phyloP scores from a whole-genome alignment of 2,888 invertebrate genomes.

The Rhaphigaster nebulosa region DNA sequence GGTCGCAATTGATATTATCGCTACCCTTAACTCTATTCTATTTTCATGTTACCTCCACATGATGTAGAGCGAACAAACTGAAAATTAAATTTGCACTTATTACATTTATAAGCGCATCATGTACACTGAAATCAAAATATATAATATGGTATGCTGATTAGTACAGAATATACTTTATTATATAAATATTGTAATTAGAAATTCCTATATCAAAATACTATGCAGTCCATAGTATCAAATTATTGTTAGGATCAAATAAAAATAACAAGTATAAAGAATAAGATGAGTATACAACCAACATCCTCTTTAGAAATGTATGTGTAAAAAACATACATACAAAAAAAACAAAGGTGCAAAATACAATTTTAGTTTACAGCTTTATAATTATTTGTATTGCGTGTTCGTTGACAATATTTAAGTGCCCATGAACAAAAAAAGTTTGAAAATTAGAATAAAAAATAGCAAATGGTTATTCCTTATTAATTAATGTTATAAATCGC shows the following conservation, averaged over 20 bases:
- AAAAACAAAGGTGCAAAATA: too few species aligned
- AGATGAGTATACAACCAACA: not conserved
- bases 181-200: not conserved
- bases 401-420: too few species aligned
- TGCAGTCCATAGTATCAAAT: too few species aligned
- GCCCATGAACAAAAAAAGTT: not conserved
- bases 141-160: not conserved
- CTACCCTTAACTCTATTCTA: conserved; percentile 53
- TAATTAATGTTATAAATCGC: too few species aligned
- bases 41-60: conserved; percentile 58
- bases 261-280: not conserved
- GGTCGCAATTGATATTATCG: conserved; percentile 52
- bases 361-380: too few species aligned
- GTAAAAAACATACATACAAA: too few species aligned
- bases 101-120: not conserved
- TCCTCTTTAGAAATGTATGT: too few species aligned
- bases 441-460: too few species aligned
- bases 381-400: too few species aligned
- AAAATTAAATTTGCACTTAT: conserved; percentile 35
- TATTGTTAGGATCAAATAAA: too few species aligned
- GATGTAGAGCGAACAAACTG: not conserved
- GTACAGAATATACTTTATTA: not conserved
- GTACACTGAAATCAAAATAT: not conserved
- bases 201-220: too few species aligned
- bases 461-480: too few species aligned